Conservation (phyloP, 2,888 invertebrate genomes). For the Nyleta sp. region DNA sequence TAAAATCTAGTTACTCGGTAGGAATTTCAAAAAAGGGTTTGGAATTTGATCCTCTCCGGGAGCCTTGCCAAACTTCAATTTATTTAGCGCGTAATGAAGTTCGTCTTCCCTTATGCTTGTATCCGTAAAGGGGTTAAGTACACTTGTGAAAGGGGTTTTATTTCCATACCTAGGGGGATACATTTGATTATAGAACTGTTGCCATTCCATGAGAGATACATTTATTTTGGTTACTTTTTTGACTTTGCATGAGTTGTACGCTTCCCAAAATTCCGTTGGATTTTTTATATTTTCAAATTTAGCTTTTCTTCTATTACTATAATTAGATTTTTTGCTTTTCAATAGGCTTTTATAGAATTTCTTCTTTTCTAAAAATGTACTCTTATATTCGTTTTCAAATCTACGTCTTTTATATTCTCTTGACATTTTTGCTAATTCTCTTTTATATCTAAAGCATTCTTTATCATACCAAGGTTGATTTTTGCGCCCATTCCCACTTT, state of each 20-base stretch:
- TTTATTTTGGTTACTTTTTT: not conserved
- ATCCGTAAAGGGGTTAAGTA: not conserved
- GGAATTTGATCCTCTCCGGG: not conserved
- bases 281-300: constrained; percentile 17
- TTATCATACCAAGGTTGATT: constrained; percentile 14
- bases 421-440: not conserved
- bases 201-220: not conserved
- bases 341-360: not conserved
- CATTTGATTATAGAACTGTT: constrained; percentile 1
- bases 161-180: not conserved
- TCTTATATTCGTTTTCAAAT: not conserved
- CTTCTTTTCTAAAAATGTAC: constrained; percentile 4
- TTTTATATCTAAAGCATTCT: not conserved
- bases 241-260: constrained; percentile 1
- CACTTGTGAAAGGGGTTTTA: not conserved
- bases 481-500: not conserved
- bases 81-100: not conserved
- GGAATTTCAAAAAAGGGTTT: not conserved
- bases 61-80: constrained; percentile 7
- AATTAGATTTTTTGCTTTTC: not conserved
- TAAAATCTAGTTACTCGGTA: constrained; percentile 1
- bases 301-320: not conserved
- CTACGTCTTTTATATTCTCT: not conserved
- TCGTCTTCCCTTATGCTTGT: not conserved
- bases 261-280: not conserved